These are phyloP conservation scores for Collichthys lucidus DNA, from an alignment of 2,113 vertebrate genomes.

Conservation along the genomic window DNA sequence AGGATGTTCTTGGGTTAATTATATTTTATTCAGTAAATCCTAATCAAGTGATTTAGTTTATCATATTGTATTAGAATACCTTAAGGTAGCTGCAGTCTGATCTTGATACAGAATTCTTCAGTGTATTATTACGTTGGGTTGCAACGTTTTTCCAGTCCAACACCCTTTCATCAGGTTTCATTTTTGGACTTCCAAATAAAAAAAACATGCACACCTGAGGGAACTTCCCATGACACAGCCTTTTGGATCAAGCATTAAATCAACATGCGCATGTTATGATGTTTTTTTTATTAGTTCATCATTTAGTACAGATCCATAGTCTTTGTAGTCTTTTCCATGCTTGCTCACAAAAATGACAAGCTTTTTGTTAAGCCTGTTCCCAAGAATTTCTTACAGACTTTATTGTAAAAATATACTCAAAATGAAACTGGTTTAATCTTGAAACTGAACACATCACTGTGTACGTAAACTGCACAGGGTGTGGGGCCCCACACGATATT, in stretches of 20 bases:
- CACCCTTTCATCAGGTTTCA: neutral
- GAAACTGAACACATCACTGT: slow-evolving; percentile 33
- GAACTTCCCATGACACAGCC: neutral
- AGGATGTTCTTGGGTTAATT: too few species aligned
- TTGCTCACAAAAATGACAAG: neutral
- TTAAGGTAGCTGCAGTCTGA: neutral
- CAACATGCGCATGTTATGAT: neutral
- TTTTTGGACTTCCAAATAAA: neutral
- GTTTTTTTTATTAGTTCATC: neutral
- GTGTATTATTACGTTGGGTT: neutral
- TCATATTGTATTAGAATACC: too few species aligned
- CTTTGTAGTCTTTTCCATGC: neutral
- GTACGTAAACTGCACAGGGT: slow-evolving; percentile 48
- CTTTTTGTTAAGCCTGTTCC: neutral
- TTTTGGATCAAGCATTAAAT: neutral
- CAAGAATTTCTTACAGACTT: neutral
- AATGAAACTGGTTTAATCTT: neutral
- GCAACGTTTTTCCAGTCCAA: neutral
- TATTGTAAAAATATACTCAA: neutral
- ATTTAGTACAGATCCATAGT: neutral
- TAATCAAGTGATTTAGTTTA: too few species aligned
- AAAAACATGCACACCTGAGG: neutral
- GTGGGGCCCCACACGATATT: slow-evolving; percentile 24
- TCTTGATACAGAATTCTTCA: neutral
- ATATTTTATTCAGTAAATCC: too few species aligned